A percentile compares a stretch with the other conserved stretches of the same genome.
Conservation (phyloP, 1,140 invertebrate species). For the Cardiocondyla obscurior region DNA sequence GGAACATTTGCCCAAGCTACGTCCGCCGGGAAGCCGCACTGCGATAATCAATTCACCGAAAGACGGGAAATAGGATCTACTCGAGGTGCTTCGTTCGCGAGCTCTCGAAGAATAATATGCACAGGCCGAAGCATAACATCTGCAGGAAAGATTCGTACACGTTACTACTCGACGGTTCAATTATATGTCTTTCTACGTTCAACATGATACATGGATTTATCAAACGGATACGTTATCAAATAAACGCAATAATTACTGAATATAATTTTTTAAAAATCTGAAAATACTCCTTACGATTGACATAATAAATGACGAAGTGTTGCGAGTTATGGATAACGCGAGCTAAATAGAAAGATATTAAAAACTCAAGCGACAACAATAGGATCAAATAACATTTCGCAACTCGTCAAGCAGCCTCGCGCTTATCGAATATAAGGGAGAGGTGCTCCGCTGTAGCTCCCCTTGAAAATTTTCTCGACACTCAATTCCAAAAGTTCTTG, state of each 20-base stretch:
- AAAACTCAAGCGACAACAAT: constrained; percentile 18
- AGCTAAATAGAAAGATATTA: constrained; percentile 1
- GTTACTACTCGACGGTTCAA: neutral
- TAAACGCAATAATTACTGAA: neutral
- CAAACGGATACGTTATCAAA: neutral
- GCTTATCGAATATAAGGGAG: constrained; percentile 23
- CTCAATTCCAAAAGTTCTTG: constrained; percentile 50
- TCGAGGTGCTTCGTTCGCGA: neutral
- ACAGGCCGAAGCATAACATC: neutral
- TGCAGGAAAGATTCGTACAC: neutral
- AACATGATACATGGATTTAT: neutral
- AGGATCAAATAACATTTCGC: constrained; percentile 27
- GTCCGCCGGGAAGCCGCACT: neutral
- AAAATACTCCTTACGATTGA: neutral
- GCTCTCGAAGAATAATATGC: constrained; percentile 26
- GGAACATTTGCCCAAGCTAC: neutral
- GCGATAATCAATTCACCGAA: constrained; percentile 33
- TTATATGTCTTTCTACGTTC: neutral
- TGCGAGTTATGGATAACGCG: neutral
- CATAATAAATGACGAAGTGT: neutral
- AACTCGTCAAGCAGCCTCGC: constrained; percentile 3
- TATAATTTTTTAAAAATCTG: neutral
- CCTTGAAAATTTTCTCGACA: constrained; percentile 42
- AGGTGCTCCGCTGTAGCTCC: neutral
- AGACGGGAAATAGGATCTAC: constrained; percentile 7